These are phyloP conservation scores for Spialia ferax DNA, from an alignment of 2,888 invertebrate species.

Conservation along the genomic window DNA sequence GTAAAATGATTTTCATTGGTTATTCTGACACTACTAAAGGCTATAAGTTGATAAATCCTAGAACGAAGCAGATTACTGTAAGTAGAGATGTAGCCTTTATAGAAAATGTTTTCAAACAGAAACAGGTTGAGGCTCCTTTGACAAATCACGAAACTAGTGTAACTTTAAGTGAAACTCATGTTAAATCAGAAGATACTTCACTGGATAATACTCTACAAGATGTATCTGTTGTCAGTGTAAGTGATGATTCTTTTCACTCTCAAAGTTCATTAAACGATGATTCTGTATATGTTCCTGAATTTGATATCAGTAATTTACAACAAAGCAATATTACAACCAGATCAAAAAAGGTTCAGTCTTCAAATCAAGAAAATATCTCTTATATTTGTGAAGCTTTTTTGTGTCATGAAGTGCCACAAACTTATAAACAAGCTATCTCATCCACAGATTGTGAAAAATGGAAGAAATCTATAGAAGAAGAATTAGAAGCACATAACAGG, in stretches of 20 bases:
- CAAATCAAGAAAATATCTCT: not conserved
- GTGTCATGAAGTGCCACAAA: slow-evolving; percentile 42
- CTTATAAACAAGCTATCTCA: slow-evolving; percentile 38
- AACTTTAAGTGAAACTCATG: not conserved
- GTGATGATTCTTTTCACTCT: no score
- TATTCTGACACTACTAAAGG: slow-evolving; percentile 56
- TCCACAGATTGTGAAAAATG: slow-evolving; percentile 36
- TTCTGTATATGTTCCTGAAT: no score
- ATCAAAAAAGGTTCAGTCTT: no score
- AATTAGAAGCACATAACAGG: slow-evolving; percentile 34
- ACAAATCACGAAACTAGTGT: no score
- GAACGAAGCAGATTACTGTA: slow-evolving; percentile 14
- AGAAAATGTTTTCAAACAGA: slow-evolving; percentile 24
- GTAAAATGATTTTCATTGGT: slow-evolving; percentile 56
- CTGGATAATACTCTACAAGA: no score
- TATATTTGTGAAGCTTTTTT: no score
- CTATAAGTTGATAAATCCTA: slow-evolving; percentile 47
- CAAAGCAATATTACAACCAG: no score
- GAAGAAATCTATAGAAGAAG: slow-evolving; percentile 39
- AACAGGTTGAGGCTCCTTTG: no score
- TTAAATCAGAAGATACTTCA: no score
- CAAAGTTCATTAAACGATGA: no score
- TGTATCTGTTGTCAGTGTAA: no score
- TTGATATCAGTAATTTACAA: no score
- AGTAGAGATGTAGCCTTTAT: slow-evolving; percentile 40